Evolutionary conservation across 2,113 vertebrate genomes (phyloP), one percentile per base, ranked within the genome.

Genomic region (Pagrus major): DNA sequence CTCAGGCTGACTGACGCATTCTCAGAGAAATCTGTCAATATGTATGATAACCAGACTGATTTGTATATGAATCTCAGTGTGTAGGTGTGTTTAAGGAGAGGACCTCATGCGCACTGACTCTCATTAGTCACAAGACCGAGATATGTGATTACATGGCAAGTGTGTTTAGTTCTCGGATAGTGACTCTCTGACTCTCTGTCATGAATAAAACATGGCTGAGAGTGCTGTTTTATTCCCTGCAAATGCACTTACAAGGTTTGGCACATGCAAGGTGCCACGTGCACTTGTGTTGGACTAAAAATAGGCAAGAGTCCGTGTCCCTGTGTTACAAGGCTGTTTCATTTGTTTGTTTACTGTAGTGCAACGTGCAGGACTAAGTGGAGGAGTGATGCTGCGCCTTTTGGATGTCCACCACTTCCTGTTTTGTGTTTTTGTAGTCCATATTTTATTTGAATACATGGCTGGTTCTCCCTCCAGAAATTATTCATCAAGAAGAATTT

Each of bases 141-240:
- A 84, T 81, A 78, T 44, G 44, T 9, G 41, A 61, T 25, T n/a
- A 23, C 20, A 23, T 16, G 23, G 60, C 7, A n/a, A 37, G 33
- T 39, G 76, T 83, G 39, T 66, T 44, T 58, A 73, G 49, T 68
- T 71, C 68, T 72, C 59, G 42, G 7, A 60, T 65, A 75, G 74
- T 51, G 86, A 84, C 66, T 89, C 80, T 42, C 56, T 73, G 42
- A 63, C 80, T 90, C 54, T 42, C 27, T 39, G 29, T 51, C 49
- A 79, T 95, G 49, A 94, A 94, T 95, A 90, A 95, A 91, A 88
- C 65, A 94, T 89, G 63, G 20, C n/a, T 78, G 46, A 55, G 58
- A 88, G 88, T 65, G 76, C 58, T 65, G 73, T 84, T 87, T 89
- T 84, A 81, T 90, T 85, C 66, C 74, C 54, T n/a, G 58, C 64